Conservation (phyloP, 2,113 vertebrate species). For the Ramphastos sulfuratus region DNA sequence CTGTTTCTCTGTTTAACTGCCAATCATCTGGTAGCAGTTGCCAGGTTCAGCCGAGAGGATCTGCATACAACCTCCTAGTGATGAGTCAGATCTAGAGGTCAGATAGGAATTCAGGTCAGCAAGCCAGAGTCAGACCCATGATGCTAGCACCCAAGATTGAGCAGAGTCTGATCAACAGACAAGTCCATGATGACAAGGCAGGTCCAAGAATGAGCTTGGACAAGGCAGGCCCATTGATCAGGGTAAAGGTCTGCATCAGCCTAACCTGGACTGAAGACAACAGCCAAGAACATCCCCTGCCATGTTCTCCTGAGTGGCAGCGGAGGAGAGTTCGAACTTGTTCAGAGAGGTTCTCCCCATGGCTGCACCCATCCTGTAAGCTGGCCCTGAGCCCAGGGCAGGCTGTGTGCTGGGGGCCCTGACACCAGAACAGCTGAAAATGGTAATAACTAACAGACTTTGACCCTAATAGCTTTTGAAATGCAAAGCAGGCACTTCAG, state of each 20-base stretch:
- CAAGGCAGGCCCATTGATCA: neutral
- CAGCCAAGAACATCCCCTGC: rapidly evolving
- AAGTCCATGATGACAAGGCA: rapidly evolving
- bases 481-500: slow-evolving; percentile 17
- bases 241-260: neutral
- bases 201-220: neutral
- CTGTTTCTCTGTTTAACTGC: neutral
- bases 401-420: neutral
- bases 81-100: neutral
- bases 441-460: slow-evolving; percentile 29
- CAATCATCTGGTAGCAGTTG: neutral
- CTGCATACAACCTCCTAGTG: neutral
- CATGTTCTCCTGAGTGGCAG: rapidly evolving
- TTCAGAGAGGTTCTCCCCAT: rapidly evolving
- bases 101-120: neutral
- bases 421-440: neutral
- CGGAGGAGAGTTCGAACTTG: neutral
- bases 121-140: neutral
- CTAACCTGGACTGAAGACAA: neutral
- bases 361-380: neutral
- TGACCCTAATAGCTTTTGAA: slow-evolving; percentile 16
- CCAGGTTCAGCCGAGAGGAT: neutral
- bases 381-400: neutral
- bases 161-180: neutral
- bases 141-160: neutral